phyloP scores from a whole-genome alignment of 2,797 vertebrate species.

The Eupleurogrammus muticus region DNA sequence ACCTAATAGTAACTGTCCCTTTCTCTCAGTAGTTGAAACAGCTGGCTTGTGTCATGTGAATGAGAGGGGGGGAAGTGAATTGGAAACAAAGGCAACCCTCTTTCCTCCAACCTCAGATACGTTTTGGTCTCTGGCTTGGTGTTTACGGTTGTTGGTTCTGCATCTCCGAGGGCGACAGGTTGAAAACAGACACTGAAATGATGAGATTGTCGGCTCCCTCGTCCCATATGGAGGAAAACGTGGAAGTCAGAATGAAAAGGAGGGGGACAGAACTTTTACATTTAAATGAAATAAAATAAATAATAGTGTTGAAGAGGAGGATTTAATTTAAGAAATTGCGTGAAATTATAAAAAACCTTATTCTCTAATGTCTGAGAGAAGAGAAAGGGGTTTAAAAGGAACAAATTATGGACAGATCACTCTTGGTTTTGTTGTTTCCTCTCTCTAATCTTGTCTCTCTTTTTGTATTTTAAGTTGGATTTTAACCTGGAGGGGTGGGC shows the following conservation, averaged over 20 bases:
- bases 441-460: slow-evolving; percentile 30
- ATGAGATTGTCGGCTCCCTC: slow-evolving; percentile 15
- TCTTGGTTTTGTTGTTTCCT: slow-evolving; percentile 15
- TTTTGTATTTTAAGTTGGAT: slow-evolving; percentile 19
- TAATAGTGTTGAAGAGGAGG: slow-evolving; percentile 3
- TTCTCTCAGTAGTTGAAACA: slow-evolving; percentile 68
- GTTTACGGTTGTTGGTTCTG: slow-evolving; percentile 27
- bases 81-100: slow-evolving; percentile 19
- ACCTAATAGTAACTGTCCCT: slow-evolving; percentile 55
- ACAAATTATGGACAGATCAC: slow-evolving; percentile 44
- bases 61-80: slow-evolving; percentile 38
- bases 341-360: slow-evolving; percentile 18
- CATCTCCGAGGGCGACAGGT: slow-evolving; percentile 20
- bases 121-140: slow-evolving; percentile 61
- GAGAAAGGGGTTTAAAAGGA: slow-evolving; percentile 27
- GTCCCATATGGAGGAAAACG: neutral
- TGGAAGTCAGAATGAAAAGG: neutral
- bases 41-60: slow-evolving; percentile 68
- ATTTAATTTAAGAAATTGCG: slow-evolving; percentile 51
- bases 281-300: slow-evolving; percentile 7
- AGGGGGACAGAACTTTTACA: slow-evolving; percentile 29
- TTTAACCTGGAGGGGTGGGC: slow-evolving; percentile 9
- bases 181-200: slow-evolving; percentile 18
- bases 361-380: slow-evolving; percentile 27
- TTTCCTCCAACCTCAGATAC: slow-evolving; percentile 45